phyloP scores from a whole-genome alignment of 2,113 vertebrate genomes.

The Rhinolophus sinicus region DNA sequence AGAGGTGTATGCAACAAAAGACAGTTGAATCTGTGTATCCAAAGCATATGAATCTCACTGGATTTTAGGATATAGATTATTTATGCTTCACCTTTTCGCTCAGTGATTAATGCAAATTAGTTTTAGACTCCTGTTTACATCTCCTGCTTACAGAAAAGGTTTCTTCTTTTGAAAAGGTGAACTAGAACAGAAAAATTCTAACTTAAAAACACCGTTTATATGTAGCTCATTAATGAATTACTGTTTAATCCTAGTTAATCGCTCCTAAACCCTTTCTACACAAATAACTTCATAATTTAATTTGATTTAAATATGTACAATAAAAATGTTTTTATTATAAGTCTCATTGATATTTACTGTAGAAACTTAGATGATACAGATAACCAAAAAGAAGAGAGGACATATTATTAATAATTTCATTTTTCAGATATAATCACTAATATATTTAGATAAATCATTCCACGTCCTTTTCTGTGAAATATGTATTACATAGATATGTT shows the following conservation, averaged over 20 bases:
- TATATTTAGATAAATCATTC: background rate
- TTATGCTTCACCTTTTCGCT: constrained; percentile 56
- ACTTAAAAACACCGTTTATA: background rate
- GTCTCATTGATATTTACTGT: background rate
- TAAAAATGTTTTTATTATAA: background rate
- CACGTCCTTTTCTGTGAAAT: background rate
- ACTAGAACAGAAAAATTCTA: background rate
- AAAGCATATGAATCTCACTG: background rate
- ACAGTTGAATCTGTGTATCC: background rate
- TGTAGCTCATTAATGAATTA: background rate
- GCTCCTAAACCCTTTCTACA: background rate
- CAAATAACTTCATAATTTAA: background rate
- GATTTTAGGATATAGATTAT: constrained; percentile 11
- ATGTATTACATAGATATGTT: background rate
- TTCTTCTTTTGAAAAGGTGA: background rate
- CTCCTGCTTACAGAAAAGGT: background rate
- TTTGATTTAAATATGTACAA: background rate
- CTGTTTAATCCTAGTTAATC: background rate
- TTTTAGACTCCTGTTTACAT: constrained; percentile 14
- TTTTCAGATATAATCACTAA: background rate
- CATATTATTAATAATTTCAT: background rate
- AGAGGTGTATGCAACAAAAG: background rate
- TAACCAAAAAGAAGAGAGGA: background rate
- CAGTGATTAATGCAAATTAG: constrained; percentile 54
- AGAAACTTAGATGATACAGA: background rate